phyloP scores from a whole-genome alignment of 2,113 vertebrate genomes.

The Ahaetulla prasina region DNA sequence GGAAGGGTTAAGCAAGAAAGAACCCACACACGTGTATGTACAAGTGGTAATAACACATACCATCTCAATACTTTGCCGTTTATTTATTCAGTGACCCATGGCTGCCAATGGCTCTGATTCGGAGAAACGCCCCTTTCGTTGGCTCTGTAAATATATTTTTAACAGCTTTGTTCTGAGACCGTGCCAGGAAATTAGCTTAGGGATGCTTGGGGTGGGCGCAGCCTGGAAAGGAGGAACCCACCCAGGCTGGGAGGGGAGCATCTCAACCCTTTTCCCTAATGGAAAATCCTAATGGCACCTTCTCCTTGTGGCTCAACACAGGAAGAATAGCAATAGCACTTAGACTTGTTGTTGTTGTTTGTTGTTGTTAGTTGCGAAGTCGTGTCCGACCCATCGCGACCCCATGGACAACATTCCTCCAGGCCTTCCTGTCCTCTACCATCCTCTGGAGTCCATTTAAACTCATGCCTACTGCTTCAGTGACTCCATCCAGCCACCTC shows the following conservation, averaged over 20 bases:
- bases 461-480: no score
- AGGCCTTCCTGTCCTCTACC: no score
- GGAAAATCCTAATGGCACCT: not conserved
- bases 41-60: not conserved
- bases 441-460: no score
- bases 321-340: not conserved
- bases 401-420: no score
- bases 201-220: not conserved
- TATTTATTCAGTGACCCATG: conserved; percentile 1
- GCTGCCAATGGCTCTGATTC: not conserved
- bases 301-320: not conserved
- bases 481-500: no score
- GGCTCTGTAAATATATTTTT: not conserved
- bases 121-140: not conserved
- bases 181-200: not conserved
- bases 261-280: not conserved
- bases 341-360: no score
- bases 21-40: not conserved
- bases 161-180: not conserved
- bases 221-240: no score
- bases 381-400: no score
- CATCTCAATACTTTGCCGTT: not conserved
- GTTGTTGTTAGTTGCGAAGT: no score
- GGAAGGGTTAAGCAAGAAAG: not conserved
- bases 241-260: not conserved